These are phyloP conservation scores for Sphaerodactylus townsendi DNA, from an alignment of 2,113 vertebrate genomes.

Conservation along the genomic window DNA sequence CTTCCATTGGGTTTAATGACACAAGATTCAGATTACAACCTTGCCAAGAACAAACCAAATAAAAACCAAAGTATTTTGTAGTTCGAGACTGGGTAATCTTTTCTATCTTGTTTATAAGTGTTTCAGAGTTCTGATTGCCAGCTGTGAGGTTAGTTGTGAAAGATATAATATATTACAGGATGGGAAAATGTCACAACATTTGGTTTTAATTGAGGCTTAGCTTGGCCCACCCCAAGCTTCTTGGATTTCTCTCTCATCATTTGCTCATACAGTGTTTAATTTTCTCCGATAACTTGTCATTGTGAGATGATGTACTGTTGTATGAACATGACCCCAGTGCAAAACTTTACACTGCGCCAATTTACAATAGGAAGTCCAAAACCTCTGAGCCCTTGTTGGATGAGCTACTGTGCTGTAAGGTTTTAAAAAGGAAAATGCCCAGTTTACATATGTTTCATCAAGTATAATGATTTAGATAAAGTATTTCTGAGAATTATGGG, in stretches of 20 bases:
- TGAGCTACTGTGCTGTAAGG: constrained; percentile 39
- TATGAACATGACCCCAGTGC: constrained; percentile 47
- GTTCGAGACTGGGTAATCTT: not conserved
- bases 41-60: constrained; percentile 16
- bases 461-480: constrained; percentile 25
- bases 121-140: constrained; percentile 8
- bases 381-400: constrained; percentile 42
- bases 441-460: constrained; percentile 51
- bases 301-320: constrained; percentile 38
- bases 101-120: constrained; percentile 40
- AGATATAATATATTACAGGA: constrained; percentile 37
- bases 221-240: constrained; percentile 46
- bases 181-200: constrained; percentile 54
- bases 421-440: constrained; percentile 40
- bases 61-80: not conserved
- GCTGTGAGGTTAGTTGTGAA: constrained; percentile 37
- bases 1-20: constrained; percentile 21
- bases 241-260: constrained; percentile 47
- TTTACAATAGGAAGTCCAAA: constrained; percentile 69
- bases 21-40: constrained; percentile 32
- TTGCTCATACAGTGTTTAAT: constrained; percentile 56
- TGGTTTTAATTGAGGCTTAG: constrained; percentile 50
- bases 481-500: constrained; percentile 31
- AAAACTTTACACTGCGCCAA: constrained; percentile 56
- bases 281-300: constrained; percentile 52